Conservation (phyloP, 2,888 invertebrate species). For the Drosophila niveifrons region DNA sequence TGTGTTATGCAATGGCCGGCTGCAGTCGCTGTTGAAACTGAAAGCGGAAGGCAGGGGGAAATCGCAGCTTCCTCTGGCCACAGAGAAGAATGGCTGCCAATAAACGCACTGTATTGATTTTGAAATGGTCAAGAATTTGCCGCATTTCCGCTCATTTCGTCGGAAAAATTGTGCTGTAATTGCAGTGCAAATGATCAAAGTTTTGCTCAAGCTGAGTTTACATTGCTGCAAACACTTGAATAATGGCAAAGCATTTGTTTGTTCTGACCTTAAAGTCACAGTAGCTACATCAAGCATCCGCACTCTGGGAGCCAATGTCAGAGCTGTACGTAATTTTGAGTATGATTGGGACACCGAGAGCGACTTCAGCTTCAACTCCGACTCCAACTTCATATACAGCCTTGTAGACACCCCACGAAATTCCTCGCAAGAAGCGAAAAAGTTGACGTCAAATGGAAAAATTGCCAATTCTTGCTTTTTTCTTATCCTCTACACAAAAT, state of each 20-base stretch:
- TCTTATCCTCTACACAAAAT: conserved; percentile 33
- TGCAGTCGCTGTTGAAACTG: conserved; percentile 47
- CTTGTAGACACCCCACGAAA: conserved; percentile 4
- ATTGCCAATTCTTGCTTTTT: conserved; percentile 73
- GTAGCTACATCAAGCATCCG: neutral
- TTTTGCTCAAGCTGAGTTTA: conserved; percentile 37
- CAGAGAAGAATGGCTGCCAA: conserved; percentile 34
- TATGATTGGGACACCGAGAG: conserved; percentile 17
- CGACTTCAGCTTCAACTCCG: conserved; percentile 3
- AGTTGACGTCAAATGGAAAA: conserved; percentile 70
- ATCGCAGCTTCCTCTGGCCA: conserved; percentile 5
- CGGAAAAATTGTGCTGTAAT: conserved; percentile 53
- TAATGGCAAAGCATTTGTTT: conserved; percentile 71
- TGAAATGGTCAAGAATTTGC: conserved; percentile 59
- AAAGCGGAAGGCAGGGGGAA: neutral
- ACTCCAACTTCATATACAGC: neutral
- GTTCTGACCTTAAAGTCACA: conserved; percentile 61
- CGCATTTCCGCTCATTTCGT: conserved; percentile 47
- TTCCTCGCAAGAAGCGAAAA: conserved; percentile 25
- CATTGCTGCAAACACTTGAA: conserved; percentile 28
- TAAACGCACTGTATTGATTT: conserved; percentile 74
- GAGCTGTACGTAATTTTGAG: conserved; percentile 25
- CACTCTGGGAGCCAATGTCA: conserved; percentile 15
- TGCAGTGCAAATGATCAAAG: conserved; percentile 77
- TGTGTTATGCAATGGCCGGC: conserved; percentile 52